phyloP scores from a whole-genome alignment of 2,113 vertebrate species.

The Boulengeromyrus knoepffleri region DNA sequence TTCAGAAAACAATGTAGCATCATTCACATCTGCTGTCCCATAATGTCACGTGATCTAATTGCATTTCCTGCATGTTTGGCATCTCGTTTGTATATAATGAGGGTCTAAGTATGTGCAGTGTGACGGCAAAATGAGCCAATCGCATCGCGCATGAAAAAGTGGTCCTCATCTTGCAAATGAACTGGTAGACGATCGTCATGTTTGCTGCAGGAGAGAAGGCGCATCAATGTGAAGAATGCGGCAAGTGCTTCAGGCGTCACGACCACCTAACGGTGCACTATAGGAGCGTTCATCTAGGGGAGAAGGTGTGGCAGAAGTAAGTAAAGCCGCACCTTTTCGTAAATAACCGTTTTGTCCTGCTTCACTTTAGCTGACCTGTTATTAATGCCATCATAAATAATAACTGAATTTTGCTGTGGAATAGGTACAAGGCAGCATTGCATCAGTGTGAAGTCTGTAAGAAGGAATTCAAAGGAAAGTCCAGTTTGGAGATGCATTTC shows the following conservation, averaged over 20 bases:
- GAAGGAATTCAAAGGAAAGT: slow-evolving; percentile 98
- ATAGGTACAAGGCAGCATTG: slow-evolving; percentile 91
- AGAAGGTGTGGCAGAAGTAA: slow-evolving; percentile 98
- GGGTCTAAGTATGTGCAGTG: not conserved
- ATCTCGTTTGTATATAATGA: not conserved
- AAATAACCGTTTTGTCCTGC: not conserved
- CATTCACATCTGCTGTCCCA: not conserved
- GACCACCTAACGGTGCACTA: slow-evolving; percentile 96
- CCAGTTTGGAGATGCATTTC: slow-evolving; percentile 97
- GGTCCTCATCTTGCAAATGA: not conserved
- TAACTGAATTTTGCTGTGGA: not conserved
- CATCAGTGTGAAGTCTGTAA: slow-evolving; percentile 98
- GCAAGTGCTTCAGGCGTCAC: slow-evolving; percentile 90
- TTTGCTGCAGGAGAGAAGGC: slow-evolving; percentile 79
- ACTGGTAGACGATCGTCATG: not conserved
- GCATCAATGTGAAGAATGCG: slow-evolving; percentile 96
- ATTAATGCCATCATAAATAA: not conserved
- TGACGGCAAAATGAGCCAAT: not conserved
- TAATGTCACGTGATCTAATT: not conserved
- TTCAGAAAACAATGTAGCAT: not conserved
- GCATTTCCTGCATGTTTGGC: not conserved
- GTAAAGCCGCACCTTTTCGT: slow-evolving; percentile 24
- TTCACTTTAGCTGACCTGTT: not conserved
- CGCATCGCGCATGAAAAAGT: not conserved
- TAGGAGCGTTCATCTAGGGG: slow-evolving; percentile 90